Evolutionary conservation across 2,888 invertebrate species (phyloP).

Genomic region (Coleophora deauratella): DNA sequence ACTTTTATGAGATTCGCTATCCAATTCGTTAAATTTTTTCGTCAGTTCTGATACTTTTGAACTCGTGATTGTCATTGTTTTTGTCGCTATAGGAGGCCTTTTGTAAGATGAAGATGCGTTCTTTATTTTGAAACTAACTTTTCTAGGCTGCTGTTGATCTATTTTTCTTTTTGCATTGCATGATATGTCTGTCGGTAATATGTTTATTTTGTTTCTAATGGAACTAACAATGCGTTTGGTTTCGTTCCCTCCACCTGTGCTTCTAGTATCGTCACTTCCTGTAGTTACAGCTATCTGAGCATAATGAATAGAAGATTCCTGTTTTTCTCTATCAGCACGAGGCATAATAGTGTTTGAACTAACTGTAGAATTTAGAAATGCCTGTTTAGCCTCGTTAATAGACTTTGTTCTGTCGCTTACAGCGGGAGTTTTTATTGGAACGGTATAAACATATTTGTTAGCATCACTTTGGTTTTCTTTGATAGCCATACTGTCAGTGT

Average conservation of each 20-base stretch:
- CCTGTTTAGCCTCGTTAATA: constrained; percentile 53
- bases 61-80: constrained; percentile 63
- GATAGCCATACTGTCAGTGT: constrained; percentile 55
- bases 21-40: constrained; percentile 80
- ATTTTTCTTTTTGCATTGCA: constrained; percentile 39
- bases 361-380: constrained; percentile 54
- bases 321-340: constrained; percentile 21
- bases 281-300: constrained; percentile 59
- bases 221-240: constrained; percentile 19
- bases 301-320: constrained; percentile 46
- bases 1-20: constrained; percentile 52
- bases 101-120: constrained; percentile 60
- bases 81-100: constrained; percentile 52
- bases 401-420: constrained; percentile 44
- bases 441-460: constrained; percentile 51
- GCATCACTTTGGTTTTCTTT: constrained; percentile 50
- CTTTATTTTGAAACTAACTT: constrained; percentile 77
- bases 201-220: constrained; percentile 28
- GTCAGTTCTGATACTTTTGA: constrained; percentile 80
- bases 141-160: constrained; percentile 59
- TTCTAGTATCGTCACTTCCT: constrained; percentile 58
- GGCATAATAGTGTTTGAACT: constrained; percentile 19
- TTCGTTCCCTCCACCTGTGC: constrained; percentile 59
- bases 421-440: constrained; percentile 47
- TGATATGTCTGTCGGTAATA: constrained; percentile 27